Evolutionary conservation across 2,888 invertebrate species (phyloP).

Genomic region (Salpingus planirostris): DNA sequence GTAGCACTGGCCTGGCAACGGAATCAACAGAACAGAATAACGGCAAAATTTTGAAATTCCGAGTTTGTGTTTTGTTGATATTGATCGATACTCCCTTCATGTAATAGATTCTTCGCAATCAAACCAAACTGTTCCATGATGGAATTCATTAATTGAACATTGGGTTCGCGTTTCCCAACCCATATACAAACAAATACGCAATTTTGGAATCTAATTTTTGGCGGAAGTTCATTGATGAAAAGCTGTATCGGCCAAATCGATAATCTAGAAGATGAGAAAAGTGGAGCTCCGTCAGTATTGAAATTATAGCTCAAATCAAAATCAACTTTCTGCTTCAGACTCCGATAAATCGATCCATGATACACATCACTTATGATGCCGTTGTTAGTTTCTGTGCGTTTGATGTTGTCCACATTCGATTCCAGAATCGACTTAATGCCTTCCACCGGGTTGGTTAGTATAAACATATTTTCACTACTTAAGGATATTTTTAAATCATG

Average conservation of each 20-base stretch:
- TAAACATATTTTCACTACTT: background rate
- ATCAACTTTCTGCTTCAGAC: background rate
- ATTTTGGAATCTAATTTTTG: background rate
- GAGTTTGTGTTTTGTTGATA: background rate
- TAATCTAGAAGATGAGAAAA: background rate
- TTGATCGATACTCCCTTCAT: background rate
- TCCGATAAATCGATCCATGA: background rate
- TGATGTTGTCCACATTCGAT: background rate
- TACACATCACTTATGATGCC: background rate
- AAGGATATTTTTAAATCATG: background rate
- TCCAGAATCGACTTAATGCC: too few relatives aligned
- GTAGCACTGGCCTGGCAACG: background rate
- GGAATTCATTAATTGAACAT: background rate
- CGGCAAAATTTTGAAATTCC: background rate
- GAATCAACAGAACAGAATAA: background rate
- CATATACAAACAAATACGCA: background rate
- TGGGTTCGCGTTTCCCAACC: background rate
- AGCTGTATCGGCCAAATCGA: background rate
- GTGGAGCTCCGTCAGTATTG: slow-evolving; percentile 1
- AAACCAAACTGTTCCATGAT: background rate
- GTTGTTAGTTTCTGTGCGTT: background rate
- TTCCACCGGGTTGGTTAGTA: too few relatives aligned
- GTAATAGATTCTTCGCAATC: background rate
- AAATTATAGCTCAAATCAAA: background rate
- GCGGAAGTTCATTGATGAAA: background rate